Conservation (phyloP, 23 tunicate genomes). For the Aplidium turbinatum region DNA sequence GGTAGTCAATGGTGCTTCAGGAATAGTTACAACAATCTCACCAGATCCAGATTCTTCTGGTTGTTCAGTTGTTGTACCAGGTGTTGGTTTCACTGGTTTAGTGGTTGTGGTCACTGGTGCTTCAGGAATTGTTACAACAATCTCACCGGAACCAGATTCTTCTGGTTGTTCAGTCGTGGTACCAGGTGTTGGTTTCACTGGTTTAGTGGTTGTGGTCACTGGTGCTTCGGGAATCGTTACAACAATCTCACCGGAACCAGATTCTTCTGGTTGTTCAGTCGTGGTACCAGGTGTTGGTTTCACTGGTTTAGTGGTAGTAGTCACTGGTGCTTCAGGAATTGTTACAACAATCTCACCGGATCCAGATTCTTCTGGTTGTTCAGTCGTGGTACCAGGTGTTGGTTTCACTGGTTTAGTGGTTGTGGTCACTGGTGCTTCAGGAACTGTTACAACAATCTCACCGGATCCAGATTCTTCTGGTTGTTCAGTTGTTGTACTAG, state of each 20-base stretch:
- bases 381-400: conserved; percentile 46
- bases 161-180: conserved; percentile 52
- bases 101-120: conserved; percentile 57
- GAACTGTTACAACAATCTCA: conserved; percentile 12
- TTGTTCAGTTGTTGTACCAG: conserved; percentile 48
- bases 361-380: conserved; percentile 47
- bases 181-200: conserved; percentile 36
- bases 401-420: conserved; percentile 43
- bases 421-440: conserved; percentile 59
- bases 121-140: conserved; percentile 29
- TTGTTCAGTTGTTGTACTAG: conserved; percentile 51
- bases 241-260: conserved; percentile 60
- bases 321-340: conserved; percentile 45
- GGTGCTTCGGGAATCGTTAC: conserved; percentile 46
- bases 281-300: conserved; percentile 49
- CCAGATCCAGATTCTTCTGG: conserved; percentile 60
- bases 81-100: conserved; percentile 33
- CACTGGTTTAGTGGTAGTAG: conserved; percentile 48
- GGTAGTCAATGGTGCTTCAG: conserved; percentile 52
- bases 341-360: conserved; percentile 55
- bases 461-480: conserved; percentile 76
- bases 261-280: conserved; percentile 45
- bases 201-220: conserved; percentile 50
- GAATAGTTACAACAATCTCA: conserved; percentile 39
- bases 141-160: conserved; percentile 42